These are phyloP conservation scores for Stomatorhinus walkeri DNA, from an alignment of 2,797 vertebrate genomes.

Conservation along the genomic window DNA sequence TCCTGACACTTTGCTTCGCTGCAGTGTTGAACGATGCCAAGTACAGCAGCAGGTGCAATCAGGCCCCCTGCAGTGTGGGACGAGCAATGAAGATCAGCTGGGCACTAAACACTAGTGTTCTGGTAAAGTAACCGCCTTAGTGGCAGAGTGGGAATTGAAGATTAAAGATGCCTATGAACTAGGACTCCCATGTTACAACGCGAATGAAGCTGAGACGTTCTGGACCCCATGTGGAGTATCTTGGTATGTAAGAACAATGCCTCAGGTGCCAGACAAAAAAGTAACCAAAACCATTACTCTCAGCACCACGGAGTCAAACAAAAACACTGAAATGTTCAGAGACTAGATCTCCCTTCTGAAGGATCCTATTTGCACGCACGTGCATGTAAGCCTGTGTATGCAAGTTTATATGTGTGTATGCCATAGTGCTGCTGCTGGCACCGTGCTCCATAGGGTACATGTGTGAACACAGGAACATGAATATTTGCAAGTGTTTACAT, in stretches of 20 bases:
- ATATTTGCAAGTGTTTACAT: conserved; percentile 18
- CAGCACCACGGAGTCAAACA: conserved; percentile 8
- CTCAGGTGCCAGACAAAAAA: neutral
- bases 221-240: neutral
- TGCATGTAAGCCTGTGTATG: neutral
- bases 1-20: conserved; percentile 39
- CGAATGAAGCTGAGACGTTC: neutral
- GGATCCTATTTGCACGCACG: neutral
- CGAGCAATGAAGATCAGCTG: neutral
- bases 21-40: neutral
- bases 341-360: neutral
- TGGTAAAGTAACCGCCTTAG: neutral
- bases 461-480: neutral
- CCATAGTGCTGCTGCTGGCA: neutral
- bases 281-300: neutral
- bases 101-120: neutral
- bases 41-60: neutral
- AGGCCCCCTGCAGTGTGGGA: neutral
- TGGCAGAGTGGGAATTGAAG: neutral
- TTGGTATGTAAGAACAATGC: neutral
- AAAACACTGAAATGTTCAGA: conserved; percentile 22
- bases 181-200: neutral
- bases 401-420: neutral
- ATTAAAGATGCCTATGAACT: neutral
- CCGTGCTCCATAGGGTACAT: neutral